Evolutionary conservation across 2,797 vertebrate genomes (phyloP).

Genomic region (Spinus olivaceus): DNA sequence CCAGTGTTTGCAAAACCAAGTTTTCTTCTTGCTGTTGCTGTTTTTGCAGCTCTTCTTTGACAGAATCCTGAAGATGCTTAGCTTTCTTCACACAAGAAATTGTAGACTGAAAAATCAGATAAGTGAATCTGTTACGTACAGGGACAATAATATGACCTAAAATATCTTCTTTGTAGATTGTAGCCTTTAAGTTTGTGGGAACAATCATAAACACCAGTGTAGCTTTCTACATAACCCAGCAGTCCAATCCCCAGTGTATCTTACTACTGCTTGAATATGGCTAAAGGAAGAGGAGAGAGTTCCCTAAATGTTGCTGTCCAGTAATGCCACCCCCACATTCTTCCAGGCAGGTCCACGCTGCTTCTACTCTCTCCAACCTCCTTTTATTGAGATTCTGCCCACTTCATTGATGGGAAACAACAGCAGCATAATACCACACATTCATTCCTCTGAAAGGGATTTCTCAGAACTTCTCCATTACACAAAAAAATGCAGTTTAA

Average conservation of each 20-base stretch:
- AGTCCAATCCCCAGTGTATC: not conserved
- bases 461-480: not conserved
- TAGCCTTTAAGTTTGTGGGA: not conserved
- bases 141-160: not conserved
- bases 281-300: not conserved
- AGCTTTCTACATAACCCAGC: not conserved
- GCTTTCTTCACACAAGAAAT: not conserved
- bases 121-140: not conserved
- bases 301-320: not conserved
- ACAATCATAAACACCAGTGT: accelerated
- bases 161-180: not conserved
- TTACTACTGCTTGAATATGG: not conserved
- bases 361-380: not conserved
- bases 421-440: not conserved
- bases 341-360: not conserved
- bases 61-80: not conserved
- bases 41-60: not conserved
- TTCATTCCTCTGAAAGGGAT: not conserved
- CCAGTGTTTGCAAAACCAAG: not conserved
- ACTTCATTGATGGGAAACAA: not conserved
- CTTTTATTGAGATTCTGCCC: not conserved
- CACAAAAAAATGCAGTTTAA: not conserved
- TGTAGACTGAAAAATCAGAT: not conserved
- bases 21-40: not conserved
- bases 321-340: not conserved